phyloP scores from a whole-genome alignment of 2,888 invertebrate genomes.

The Cecidostiba fungosa region DNA sequence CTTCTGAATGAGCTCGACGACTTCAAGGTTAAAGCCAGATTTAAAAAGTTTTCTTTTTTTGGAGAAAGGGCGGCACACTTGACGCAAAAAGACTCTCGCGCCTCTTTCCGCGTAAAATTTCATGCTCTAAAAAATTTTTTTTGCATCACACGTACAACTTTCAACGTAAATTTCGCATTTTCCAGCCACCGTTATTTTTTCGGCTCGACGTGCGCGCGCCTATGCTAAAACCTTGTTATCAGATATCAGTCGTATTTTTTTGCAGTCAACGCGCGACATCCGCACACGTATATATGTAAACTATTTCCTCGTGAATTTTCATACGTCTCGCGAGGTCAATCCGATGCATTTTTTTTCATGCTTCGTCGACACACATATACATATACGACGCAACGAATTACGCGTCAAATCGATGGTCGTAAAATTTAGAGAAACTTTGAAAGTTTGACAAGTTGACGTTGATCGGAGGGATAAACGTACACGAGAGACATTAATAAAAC shows the following conservation, averaged over 20 bases:
- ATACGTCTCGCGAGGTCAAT: background rate
- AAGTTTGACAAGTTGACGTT: slow-evolving; percentile 16
- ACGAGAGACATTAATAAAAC: background rate
- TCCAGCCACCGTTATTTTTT: background rate
- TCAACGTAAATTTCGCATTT: background rate
- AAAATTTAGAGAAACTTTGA: slow-evolving; percentile 5
- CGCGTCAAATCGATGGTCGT: background rate
- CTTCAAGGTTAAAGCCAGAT: background rate
- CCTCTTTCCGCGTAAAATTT: background rate
- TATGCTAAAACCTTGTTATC: background rate
- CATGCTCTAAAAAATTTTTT: slow-evolving; percentile 7
- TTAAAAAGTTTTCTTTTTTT: background rate
- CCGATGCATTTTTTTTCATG: background rate
- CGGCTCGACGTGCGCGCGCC: background rate
- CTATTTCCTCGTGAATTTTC: slow-evolving; percentile 27
- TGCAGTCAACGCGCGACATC: background rate
- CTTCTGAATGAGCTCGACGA: background rate
- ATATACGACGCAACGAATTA: background rate
- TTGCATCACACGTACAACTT: background rate
- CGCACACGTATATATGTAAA: background rate
- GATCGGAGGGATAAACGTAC: background rate
- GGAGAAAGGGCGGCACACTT: background rate
- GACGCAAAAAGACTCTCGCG: background rate
- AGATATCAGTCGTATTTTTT: slow-evolving; percentile 19
- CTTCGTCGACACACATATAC: background rate